Evolutionary conservation across 2,113 vertebrate species (phyloP).

Genomic region (Lathamus discolor): DNA sequence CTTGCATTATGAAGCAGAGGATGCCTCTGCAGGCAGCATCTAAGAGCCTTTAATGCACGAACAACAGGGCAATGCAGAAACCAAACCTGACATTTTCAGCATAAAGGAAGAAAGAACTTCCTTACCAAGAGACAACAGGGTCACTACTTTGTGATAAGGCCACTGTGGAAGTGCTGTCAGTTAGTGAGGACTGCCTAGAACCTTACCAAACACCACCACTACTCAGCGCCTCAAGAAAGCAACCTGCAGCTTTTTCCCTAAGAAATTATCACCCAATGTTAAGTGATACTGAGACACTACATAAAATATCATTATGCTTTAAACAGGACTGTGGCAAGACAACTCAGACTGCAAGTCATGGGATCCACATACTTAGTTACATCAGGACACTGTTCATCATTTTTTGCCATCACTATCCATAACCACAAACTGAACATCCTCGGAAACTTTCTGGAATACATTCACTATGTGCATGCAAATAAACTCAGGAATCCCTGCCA

Average conservation of each 20-base stretch:
- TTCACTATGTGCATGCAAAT: background rate
- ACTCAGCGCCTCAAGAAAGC: background rate
- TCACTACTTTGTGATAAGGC: background rate
- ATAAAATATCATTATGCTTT: background rate
- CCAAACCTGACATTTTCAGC: background rate
- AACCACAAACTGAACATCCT: background rate
- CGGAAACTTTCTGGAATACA: background rate
- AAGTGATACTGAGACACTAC: rapidly evolving
- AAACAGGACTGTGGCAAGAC: background rate
- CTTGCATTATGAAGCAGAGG: background rate
- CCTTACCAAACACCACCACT: background rate
- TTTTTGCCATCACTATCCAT: background rate
- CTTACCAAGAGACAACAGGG: background rate
- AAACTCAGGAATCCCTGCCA: background rate
- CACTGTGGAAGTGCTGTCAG: rapidly evolving
- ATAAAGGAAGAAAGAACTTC: background rate
- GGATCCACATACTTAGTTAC: background rate
- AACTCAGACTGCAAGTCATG: background rate
- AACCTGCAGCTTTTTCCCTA: background rate
- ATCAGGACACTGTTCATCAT: rapidly evolving
- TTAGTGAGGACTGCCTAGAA: background rate
- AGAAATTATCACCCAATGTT: background rate
- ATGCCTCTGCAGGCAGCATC: background rate
- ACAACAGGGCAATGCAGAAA: background rate
- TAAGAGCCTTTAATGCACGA: background rate